Evolutionary conservation across 2,797 vertebrate genomes (phyloP), one percentile per base, ranked within the genome.

Genomic region (Pempheris klunzingeri): DNA sequence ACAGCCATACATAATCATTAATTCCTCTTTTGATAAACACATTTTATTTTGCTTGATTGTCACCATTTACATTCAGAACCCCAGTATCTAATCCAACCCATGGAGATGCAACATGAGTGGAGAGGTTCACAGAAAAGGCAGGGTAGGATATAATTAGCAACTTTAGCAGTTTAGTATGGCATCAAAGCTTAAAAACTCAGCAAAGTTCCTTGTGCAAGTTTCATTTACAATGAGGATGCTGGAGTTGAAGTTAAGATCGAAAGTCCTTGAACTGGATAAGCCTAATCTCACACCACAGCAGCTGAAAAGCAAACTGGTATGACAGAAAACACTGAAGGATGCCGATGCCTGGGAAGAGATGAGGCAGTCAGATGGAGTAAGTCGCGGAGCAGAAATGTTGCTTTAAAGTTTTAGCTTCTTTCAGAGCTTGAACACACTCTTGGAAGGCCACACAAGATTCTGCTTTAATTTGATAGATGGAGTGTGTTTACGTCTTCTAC

Each of bases 271-370:
- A 68, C 58, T 64, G 83, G 62, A 70, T 81, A 65, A 86, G 61
- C 22, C 59, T 62, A 77, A 87, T 74, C 17, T 69, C 61, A 54
- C 55, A 41, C n/a, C 34, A 22, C 50, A 74, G 71, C 74, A 49
- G 70, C 39, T 66, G 44, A 53, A 34, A 57, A 28, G 53, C 12
- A 4, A 71, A 82, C 65, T 26, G 44, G 28, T 57, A 36, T 47
- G 76, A 80, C 57, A 61, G 65, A 71, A 78, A 81, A 80, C 72
- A 81, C 64, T 60, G 3, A 63, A 82, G 65, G 62, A 78, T 52
- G 80, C 67, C 68, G 64, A 75, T 52, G 74, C 53, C 64, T 71
- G 53, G 52, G 70, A 80, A 68, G 39, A 78, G 46, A 55, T 14
- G 18, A 83, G 43, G 63, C 39, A 76, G 78, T 75, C 77, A 59